Evolutionary conservation across 2,113 vertebrate genomes (phyloP).

Genomic region (Halcyon malimbica): DNA sequence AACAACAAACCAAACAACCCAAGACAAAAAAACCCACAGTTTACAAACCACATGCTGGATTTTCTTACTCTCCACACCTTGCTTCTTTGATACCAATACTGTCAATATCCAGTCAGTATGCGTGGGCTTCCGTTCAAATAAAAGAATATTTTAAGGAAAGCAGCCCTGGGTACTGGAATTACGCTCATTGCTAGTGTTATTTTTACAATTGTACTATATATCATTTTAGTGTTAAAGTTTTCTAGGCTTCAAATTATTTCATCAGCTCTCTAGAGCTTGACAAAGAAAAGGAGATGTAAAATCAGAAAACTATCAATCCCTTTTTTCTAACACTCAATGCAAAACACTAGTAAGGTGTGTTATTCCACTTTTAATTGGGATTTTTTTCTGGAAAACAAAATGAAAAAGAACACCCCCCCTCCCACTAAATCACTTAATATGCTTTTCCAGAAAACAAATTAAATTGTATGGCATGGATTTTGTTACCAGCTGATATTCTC

Average conservation of each 20-base stretch:
- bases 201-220: background rate
- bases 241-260: background rate
- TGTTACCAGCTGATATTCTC: constrained; percentile 62
- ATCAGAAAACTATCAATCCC: background rate
- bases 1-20: background rate
- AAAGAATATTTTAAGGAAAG: background rate
- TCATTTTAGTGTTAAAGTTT: background rate
- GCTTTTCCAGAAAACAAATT: constrained; percentile 33
- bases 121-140: background rate
- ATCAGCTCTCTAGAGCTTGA: background rate
- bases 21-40: too few species aligned
- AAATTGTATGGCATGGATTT: constrained; percentile 52
- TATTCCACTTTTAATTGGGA: background rate
- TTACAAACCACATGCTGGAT: background rate
- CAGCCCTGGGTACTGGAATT: background rate
- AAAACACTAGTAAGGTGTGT: background rate
- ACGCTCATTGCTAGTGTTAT: background rate
- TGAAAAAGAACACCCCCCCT: background rate
- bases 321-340: background rate
- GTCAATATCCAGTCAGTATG: background rate
- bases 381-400: background rate
- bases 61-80: background rate
- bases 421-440: background rate
- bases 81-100: background rate
- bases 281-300: background rate